These are phyloP conservation scores for Lasioglossum malachurum DNA, from an alignment of 2,888 invertebrate species.

Conservation along the genomic window DNA sequence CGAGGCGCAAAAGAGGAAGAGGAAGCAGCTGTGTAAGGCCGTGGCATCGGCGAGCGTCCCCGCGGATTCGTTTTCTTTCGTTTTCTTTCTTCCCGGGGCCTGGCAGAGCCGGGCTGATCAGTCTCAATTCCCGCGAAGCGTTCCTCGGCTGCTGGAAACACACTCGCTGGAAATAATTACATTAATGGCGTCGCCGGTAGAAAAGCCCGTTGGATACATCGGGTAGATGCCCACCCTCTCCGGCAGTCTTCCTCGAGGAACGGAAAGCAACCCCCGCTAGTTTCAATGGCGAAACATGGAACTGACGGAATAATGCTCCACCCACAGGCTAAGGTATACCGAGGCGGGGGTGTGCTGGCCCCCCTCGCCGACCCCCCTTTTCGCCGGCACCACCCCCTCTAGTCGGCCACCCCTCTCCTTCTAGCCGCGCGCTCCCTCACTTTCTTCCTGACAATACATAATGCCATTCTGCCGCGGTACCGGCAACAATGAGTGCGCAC, in stretches of 20 bases:
- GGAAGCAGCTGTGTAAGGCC: neutral
- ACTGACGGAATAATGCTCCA: conserved; percentile 68
- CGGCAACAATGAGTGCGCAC: conserved; percentile 71
- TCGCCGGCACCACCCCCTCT: conserved; percentile 13
- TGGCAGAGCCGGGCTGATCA: conserved; percentile 50
- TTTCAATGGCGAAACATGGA: conserved; percentile 66
- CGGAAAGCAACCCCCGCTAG: conserved; percentile 47
- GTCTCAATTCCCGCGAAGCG: conserved; percentile 61
- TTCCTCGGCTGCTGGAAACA: conserved; percentile 59
- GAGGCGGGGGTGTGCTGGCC: conserved; percentile 27
- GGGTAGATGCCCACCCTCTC: conserved; percentile 47
- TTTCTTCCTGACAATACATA: conserved; percentile 75
- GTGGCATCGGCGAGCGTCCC: conserved; percentile 27
- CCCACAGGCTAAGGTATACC: conserved; percentile 67
- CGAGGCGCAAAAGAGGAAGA: neutral
- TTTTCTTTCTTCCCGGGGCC: conserved; percentile 32
- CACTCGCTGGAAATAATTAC: conserved; percentile 75
- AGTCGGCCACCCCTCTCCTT: conserved; percentile 18
- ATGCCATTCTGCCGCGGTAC: conserved; percentile 76
- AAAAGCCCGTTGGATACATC: conserved; percentile 64
- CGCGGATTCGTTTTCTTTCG: conserved; percentile 23
- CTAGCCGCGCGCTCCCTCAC: conserved; percentile 54
- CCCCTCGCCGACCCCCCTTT: conserved; percentile 5
- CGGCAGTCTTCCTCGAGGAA: conserved; percentile 52
- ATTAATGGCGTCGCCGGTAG: conserved; percentile 72